These are phyloP conservation scores for Lepus oiostolus DNA, from an alignment of 2,797 vertebrate species.

Conservation along the genomic window DNA sequence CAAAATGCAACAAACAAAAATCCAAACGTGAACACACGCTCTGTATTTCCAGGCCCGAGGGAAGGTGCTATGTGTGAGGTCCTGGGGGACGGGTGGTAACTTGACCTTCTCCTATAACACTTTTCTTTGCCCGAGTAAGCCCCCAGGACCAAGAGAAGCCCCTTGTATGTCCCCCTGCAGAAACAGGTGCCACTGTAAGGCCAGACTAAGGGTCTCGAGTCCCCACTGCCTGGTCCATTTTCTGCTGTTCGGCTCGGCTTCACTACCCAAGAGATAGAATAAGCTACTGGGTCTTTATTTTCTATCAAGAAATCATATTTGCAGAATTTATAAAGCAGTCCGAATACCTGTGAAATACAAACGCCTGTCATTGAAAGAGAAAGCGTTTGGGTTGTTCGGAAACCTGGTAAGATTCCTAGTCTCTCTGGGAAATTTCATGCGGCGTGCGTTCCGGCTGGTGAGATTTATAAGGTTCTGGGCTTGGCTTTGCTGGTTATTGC, in stretches of 20 bases:
- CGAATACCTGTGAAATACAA: conserved; percentile 39
- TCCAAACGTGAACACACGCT: rapidly evolving
- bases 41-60: background rate
- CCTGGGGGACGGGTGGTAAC: background rate
- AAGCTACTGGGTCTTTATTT: conserved; percentile 46
- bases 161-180: rapidly evolving
- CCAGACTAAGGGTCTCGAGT: background rate
- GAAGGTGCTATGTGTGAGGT: background rate
- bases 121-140: background rate
- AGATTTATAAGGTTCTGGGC: conserved; percentile 48
- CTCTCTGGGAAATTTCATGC: conserved; percentile 1
- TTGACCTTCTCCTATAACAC: background rate
- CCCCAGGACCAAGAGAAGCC: background rate
- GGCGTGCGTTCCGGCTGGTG: background rate
- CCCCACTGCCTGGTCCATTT: background rate
- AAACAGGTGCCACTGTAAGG: background rate
- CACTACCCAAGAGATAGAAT: background rate
- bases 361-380: background rate
- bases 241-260: background rate
- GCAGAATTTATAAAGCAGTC: conserved; percentile 40
- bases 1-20: background rate
- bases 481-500: conserved; percentile 66
- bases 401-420: background rate
- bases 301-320: conserved; percentile 44
- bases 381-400: conserved; percentile 16